These are phyloP conservation scores for Halyomorpha halys DNA, from an alignment of 1,140 invertebrate genomes.

Conservation along the genomic window DNA sequence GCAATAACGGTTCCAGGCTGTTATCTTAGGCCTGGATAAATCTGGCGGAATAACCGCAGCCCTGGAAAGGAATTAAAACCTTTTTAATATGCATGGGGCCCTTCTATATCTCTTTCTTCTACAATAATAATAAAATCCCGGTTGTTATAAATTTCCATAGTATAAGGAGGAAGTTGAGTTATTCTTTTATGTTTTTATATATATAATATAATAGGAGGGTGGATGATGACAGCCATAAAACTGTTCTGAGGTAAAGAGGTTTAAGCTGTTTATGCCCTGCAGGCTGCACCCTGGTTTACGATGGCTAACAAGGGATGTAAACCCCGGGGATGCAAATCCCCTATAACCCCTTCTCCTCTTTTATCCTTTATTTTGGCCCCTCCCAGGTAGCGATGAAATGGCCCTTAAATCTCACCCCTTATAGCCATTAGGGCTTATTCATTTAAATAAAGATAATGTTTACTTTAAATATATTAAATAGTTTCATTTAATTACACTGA, in stretches of 20 bases:
- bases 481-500: too few species aligned
- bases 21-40: too few species aligned
- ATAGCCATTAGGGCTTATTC: background rate
- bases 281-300: background rate
- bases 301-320: constrained; percentile 7
- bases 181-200: constrained; percentile 3
- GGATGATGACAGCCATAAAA: constrained; percentile 7
- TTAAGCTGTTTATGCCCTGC: background rate
- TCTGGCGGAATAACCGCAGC: too few species aligned
- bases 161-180: too few species aligned
- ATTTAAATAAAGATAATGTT: too few species aligned
- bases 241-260: background rate
- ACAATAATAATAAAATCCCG: too few species aligned
- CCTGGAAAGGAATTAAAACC: too few species aligned
- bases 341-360: background rate
- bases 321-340: constrained; percentile 8
- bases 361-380: background rate
- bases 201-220: constrained; percentile 1
- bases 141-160: too few species aligned
- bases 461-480: too few species aligned
- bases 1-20: too few species aligned
- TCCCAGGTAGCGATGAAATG: background rate
- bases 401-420: background rate
- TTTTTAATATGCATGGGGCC: too few species aligned
- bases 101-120: too few species aligned